A percentile compares a stretch with the other conserved stretches of the same genome.
Conservation (phyloP, 2,888 invertebrate species). For the Shargacucullia verbasci region DNA sequence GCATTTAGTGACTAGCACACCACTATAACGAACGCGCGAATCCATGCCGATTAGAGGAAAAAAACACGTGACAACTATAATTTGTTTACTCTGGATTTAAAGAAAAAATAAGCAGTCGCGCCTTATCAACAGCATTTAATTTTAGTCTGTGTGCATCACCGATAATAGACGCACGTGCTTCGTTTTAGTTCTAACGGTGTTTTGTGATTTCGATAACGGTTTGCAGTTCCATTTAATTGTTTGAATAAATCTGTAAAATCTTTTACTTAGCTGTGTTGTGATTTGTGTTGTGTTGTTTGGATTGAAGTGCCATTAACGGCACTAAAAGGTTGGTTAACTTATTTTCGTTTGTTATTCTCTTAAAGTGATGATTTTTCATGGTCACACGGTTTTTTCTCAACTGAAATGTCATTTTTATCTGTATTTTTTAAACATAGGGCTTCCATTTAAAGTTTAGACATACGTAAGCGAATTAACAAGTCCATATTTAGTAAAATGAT, state of each 20-base stretch:
- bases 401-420: too few species aligned
- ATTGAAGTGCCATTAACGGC: slow-evolving; percentile 58
- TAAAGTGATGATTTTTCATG: background rate
- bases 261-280: slow-evolving; percentile 41
- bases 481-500: too few species aligned
- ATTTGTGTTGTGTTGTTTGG: slow-evolving; percentile 52
- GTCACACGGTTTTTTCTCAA: too few species aligned
- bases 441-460: too few species aligned
- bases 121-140: slow-evolving; percentile 52
- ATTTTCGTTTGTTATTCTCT: slow-evolving; percentile 3
- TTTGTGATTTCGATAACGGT: slow-evolving; percentile 48
- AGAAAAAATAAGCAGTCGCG: slow-evolving; percentile 36
- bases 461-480: too few species aligned
- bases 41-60: slow-evolving; percentile 45
- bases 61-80: slow-evolving; percentile 55
- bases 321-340: slow-evolving; percentile 51
- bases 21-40: slow-evolving; percentile 60
- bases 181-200: slow-evolving; percentile 42
- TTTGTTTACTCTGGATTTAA: slow-evolving; percentile 44
- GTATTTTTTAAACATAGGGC: too few species aligned
- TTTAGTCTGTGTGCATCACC: slow-evolving; percentile 57
- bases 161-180: slow-evolving; percentile 53
- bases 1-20: slow-evolving; percentile 58
- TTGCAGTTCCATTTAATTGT: slow-evolving; percentile 51
- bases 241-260: slow-evolving; percentile 48